Conservation (phyloP, 2,797 vertebrate species). For the Lophius americanus region DNA sequence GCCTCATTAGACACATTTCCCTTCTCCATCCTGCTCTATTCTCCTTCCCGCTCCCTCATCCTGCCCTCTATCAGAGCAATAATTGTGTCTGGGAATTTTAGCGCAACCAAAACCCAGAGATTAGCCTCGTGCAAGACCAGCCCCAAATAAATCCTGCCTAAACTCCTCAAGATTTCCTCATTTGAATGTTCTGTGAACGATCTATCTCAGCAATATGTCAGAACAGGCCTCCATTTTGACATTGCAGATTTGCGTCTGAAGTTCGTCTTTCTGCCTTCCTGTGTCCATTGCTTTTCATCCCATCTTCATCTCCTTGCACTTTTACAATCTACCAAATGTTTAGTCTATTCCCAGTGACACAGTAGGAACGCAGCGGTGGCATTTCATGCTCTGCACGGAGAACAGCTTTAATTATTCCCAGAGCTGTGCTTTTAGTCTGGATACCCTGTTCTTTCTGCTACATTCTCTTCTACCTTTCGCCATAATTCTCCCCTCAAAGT, state of each 20-base stretch:
- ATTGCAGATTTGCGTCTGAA: conserved; percentile 5
- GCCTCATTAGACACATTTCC: conserved; percentile 46
- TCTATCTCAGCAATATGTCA: conserved; percentile 41
- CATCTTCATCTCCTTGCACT: conserved; percentile 7
- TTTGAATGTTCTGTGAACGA: conserved; percentile 42
- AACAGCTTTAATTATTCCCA: conserved; percentile 60
- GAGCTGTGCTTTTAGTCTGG: conserved; percentile 47
- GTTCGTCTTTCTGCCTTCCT: conserved; percentile 6
- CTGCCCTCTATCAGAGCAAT: conserved; percentile 57
- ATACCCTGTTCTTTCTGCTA: conserved; percentile 35
- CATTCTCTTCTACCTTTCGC: conserved; percentile 14
- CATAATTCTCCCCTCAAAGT: conserved; percentile 21
- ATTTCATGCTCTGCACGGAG: conserved; percentile 53
- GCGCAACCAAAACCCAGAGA: conserved; percentile 46
- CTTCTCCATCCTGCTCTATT: conserved; percentile 31
- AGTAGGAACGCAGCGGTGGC: conserved; percentile 52
- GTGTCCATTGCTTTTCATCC: conserved; percentile 32
- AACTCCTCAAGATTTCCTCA: conserved; percentile 46
- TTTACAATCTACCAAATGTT: conserved; percentile 22
- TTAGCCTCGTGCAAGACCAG: conserved; percentile 47
- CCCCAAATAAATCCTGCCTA: conserved; percentile 52
- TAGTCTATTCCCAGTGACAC: conserved; percentile 44
- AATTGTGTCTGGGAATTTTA: conserved; percentile 61
- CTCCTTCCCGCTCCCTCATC: conserved; percentile 21
- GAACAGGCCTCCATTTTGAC: conserved; percentile 23